These are phyloP conservation scores for Scaptomyza parva DNA, from an alignment of 2,888 invertebrate species.

Conservation along the genomic window DNA sequence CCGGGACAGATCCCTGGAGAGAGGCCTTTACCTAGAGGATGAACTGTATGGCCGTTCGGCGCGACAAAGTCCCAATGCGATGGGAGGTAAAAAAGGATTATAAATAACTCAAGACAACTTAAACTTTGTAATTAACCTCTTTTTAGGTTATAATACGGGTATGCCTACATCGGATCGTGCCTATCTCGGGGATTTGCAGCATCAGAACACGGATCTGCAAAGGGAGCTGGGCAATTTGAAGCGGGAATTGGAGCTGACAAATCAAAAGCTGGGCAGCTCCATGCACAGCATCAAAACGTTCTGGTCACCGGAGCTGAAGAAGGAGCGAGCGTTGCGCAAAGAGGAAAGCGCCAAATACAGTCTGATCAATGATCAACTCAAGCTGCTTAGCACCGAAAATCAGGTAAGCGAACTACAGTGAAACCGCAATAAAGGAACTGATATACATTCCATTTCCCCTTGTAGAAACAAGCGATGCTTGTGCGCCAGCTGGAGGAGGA, in stretches of 20 bases:
- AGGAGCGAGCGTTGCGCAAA: conserved; percentile 97
- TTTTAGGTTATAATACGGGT: conserved; percentile 78
- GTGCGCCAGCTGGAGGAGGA: conserved; percentile 97
- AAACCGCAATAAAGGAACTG: background rate
- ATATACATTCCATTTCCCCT: no score
- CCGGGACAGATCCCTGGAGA: conserved; percentile 89
- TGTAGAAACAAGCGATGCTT: conserved; percentile 97
- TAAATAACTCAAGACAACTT: background rate
- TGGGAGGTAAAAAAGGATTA: conserved; percentile 79
- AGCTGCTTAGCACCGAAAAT: conserved; percentile 97
- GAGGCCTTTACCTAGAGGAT: conserved; percentile 89
- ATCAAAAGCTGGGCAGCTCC: conserved; percentile 98
- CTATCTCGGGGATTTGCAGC: conserved; percentile 94
- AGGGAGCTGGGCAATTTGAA: conserved; percentile 95
- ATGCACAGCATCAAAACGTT: conserved; percentile 99
- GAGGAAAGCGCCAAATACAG: conserved; percentile 99
- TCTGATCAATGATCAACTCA: conserved; percentile 97
- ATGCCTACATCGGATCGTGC: conserved; percentile 87
- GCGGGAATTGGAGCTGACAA: conserved; percentile 97
- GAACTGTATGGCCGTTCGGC: conserved; percentile 89
- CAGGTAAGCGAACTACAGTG: conserved; percentile 89
- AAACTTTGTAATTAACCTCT: conserved; percentile 51
- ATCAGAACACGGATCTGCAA: conserved; percentile 97
- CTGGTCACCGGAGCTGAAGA: conserved; percentile 99
- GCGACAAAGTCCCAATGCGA: conserved; percentile 89